Evolutionary conservation across 2,113 vertebrate genomes (phyloP), one percentile per base, ranked within the genome.

Genomic region (Aphelocoma coerulescens): DNA sequence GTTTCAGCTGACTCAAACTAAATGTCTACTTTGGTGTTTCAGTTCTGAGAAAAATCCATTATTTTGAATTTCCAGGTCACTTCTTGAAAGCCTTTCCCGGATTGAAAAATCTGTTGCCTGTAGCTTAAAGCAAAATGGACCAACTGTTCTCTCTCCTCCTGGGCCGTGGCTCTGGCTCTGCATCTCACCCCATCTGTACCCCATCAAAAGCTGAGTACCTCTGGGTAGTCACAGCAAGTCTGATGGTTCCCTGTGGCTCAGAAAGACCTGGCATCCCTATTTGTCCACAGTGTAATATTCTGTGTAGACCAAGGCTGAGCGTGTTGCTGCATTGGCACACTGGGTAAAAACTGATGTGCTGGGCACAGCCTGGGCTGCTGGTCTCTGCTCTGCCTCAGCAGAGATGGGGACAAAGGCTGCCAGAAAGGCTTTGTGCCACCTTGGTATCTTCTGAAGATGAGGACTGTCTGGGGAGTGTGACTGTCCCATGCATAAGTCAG

Each of bases 71-170:
- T 86, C 51, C 65, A 4, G 73, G 84, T 93, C 79, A 44, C 41
- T 71, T 96, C 83, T 92, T 67, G 51, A 80, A 95, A 92, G 61
- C 89, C 21, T 91, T 81, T 46, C 54, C n/a, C 68, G 59, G 72
- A 83, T 2, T 89, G 86, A 72, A 92, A 92, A 95, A 86, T 92
- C 76, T 95, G 94, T 85, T 91, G 92, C 86, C 74, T 71, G 13
- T 93, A 92, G 89, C 93, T 95, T 86, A 88, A 80, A 91, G 89
- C 83, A 48, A 84, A 93, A 92, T 1, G 4, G 66, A 69, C 71
- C 93, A 73, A 76, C 82, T 95, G 85, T 55, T 92, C 74, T 89
- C 74, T 52, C 78, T 83, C 67, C 74, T 83, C 30, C 82, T 69
- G 78, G 46, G 74, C 78, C n/a, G 5, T 4, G 26, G 77, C 75